Evolutionary conservation across 2,797 vertebrate genomes (phyloP).

Genomic region (Euphonia xanthogaster): DNA sequence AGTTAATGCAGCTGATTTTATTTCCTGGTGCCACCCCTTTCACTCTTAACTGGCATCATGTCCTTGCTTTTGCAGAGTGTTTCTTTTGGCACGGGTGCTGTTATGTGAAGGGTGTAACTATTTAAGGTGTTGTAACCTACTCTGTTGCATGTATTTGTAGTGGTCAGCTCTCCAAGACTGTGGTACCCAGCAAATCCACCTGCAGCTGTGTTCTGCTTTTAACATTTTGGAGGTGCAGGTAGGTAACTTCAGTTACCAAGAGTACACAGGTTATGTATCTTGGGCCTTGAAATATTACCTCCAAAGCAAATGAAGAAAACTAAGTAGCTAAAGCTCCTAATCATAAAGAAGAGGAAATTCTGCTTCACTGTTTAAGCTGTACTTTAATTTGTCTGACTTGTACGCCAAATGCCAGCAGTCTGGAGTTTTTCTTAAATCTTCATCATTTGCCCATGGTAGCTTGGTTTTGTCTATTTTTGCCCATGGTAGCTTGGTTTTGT

Average conservation of each 20-base stretch:
- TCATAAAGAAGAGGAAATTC: not conserved
- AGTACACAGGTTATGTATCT: not conserved
- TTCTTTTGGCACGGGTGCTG: not conserved
- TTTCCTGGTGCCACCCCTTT: not conserved
- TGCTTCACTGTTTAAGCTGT: not conserved
- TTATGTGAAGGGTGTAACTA: not conserved
- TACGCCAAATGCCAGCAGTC: not conserved
- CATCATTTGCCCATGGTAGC: not conserved
- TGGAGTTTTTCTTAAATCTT: not conserved
- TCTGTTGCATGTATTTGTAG: not conserved
- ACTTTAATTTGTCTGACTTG: not conserved
- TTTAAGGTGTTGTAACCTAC: not conserved
- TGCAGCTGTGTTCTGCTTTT: not conserved
- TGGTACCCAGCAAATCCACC: not conserved
- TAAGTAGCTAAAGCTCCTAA: not conserved
- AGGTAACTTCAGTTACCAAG: not conserved
- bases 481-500: too few relatives aligned
- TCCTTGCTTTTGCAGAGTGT: not conserved
- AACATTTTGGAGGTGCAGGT: not conserved
- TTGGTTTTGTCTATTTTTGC: not conserved
- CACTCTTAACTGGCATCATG: not conserved
- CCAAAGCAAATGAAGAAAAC: not conserved
- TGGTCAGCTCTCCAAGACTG: not conserved
- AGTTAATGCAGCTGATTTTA: not conserved
- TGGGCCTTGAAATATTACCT: not conserved